Conservation (phyloP, 2,888 invertebrate genomes). For the Pedicia rivosa region DNA sequence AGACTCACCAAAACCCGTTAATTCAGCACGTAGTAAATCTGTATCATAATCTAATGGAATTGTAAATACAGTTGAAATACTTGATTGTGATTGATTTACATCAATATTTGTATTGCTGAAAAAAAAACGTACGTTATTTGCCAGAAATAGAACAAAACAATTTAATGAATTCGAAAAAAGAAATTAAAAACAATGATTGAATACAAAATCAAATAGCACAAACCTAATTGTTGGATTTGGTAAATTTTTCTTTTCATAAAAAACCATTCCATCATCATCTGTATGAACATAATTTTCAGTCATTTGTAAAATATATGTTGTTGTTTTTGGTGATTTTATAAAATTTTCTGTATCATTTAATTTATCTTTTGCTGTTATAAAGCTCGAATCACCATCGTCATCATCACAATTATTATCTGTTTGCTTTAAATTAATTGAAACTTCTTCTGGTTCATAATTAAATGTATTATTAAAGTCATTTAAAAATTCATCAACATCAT, state of each 20-base stretch:
- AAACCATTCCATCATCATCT: slow-evolving; percentile 53
- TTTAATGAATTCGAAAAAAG: no score
- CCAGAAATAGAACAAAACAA: no score
- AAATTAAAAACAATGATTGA: no score
- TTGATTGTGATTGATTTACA: slow-evolving; percentile 26
- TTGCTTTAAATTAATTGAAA: no score
- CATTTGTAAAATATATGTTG: slow-evolving; percentile 29
- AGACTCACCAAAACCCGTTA: slow-evolving; percentile 46
- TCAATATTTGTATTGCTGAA: slow-evolving; percentile 19
- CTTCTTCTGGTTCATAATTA: no score
- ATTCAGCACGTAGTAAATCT: slow-evolving; percentile 43
- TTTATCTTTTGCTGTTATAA: slow-evolving; percentile 17
- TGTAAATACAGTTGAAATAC: slow-evolving; percentile 38
- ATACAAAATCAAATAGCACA: no score
- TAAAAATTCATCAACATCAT: slow-evolving; percentile 21
- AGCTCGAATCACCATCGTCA: slow-evolving; percentile 18
- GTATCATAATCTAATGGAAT: slow-evolving; percentile 49
- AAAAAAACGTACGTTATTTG: no score
- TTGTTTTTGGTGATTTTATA: slow-evolving; percentile 17
- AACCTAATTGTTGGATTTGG: slow-evolving; percentile 16
- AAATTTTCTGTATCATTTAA: slow-evolving; percentile 10
- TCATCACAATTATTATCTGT: slow-evolving; percentile 15
- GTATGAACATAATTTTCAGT: slow-evolving; percentile 62
- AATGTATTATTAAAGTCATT: slow-evolving; percentile 19
- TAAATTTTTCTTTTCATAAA: slow-evolving; percentile 44